A percentile compares a stretch with the other conserved stretches of the same genome.
Conservation (phyloP, 1,140 invertebrate genomes). For the Uloborus diversus region DNA sequence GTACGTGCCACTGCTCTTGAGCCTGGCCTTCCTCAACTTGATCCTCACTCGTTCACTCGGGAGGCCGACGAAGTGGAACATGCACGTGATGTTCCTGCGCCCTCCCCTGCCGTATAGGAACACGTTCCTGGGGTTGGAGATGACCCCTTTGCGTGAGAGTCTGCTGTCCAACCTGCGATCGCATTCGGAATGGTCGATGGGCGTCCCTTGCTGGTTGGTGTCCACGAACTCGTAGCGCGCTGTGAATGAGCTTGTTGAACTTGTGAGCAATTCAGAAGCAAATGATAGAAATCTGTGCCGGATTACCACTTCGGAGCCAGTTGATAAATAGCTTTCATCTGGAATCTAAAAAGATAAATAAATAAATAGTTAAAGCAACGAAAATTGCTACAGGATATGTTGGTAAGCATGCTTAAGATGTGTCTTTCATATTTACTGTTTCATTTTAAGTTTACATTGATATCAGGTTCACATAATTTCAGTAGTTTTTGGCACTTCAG, state of each 20-base stretch:
- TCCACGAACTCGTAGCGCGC: constrained; percentile 59
- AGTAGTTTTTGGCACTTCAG: no score
- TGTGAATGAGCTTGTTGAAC: constrained; percentile 48
- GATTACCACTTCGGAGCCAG: constrained; percentile 55
- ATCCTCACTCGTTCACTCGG: constrained; percentile 45
- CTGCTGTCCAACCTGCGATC: constrained; percentile 55
- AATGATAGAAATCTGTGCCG: constrained; percentile 28
- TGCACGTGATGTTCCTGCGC: constrained; percentile 43
- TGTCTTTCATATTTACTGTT: no score
- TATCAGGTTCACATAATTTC: no score
- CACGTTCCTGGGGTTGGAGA: constrained; percentile 45
- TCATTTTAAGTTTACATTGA: no score
- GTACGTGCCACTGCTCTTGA: not conserved
- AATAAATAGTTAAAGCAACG: no score
- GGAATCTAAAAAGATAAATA: constrained; percentile 35
- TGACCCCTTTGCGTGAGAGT: constrained; percentile 18
- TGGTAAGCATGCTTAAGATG: no score
- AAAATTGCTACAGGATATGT: no score
- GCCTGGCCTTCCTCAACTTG: constrained; percentile 18
- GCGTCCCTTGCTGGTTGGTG: constrained; percentile 53
- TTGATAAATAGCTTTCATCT: constrained; percentile 58
- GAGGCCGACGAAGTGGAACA: constrained; percentile 54
- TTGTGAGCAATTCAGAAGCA: constrained; percentile 28
- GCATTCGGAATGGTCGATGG: constrained; percentile 54
- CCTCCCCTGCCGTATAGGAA: constrained; percentile 57